These are phyloP conservation scores for Lepidurus couesii DNA, from an alignment of 1,140 invertebrate genomes.

Conservation along the genomic window DNA sequence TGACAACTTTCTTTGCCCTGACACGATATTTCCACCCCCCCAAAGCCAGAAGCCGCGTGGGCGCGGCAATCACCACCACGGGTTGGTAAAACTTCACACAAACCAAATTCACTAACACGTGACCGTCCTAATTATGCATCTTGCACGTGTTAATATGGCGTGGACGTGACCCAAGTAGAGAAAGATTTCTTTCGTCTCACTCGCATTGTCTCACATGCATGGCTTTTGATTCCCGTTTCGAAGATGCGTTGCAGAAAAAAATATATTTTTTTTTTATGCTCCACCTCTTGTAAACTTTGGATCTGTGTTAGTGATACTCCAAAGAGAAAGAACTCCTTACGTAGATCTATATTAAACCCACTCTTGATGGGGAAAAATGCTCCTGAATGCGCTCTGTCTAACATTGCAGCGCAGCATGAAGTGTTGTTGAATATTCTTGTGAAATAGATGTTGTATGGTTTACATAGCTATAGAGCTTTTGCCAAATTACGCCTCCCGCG, in stretches of 20 bases:
- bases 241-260: background rate
- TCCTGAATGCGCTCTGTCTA: too few relatives aligned
- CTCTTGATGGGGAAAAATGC: too few relatives aligned
- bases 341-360: too few relatives aligned
- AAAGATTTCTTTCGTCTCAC: constrained; percentile 1
- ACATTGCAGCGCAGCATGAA: too few relatives aligned
- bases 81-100: constrained; percentile 23
- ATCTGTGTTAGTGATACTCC: background rate
- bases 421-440: too few relatives aligned
- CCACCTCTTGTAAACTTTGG: background rate
- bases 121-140: background rate
- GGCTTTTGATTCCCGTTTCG: background rate
- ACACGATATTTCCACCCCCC: constrained; percentile 4
- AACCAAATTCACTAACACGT: background rate
- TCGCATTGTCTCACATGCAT: constrained; percentile 24
- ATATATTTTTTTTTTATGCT: background rate
- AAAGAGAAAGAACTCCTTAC: too few relatives aligned
- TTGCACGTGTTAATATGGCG: background rate
- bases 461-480: too few relatives aligned
- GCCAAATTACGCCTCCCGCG: too few relatives aligned
- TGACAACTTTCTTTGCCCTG: constrained; percentile 13
- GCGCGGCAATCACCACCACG: constrained; percentile 16
- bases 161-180: background rate
- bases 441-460: too few relatives aligned
- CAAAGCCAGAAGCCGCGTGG: constrained; percentile 29